Evolutionary conservation across 1,140 invertebrate genomes (phyloP), one percentile per base, ranked within the genome.

Genomic region (Maniola jurtina): DNA sequence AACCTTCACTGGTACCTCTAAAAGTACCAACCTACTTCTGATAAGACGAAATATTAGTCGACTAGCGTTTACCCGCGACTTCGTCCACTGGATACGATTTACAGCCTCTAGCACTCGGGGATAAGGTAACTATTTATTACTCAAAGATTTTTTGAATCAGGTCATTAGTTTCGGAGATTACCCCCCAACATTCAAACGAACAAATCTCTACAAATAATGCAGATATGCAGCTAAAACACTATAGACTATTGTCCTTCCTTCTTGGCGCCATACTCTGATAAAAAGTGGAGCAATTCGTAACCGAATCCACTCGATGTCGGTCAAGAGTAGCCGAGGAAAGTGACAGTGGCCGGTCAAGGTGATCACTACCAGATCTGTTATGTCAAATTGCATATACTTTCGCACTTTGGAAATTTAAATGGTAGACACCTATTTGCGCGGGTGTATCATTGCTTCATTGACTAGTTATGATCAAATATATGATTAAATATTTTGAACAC

Each of bases 311-410:
- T 55, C 52, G 58, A 68, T 50, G 34, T 57, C 66, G 66, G 66
- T 68, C 66, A 68, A 68, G 66, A 62, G 55, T 68, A 66, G 59
- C 40, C 10, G 60, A 69, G 60, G 66, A 72, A 72, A 68, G 70
- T 72, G 70, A 68, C 62, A 68, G 70, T 61, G n/a, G 35, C 61
- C 54, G 70, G 70, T 72, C 70, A 72, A 72, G 70, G 70, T 63
- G 36, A 57, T 11, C 35, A 40, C 34, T 40, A 38, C 55, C 35
- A 16, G 33, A 34, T 55, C 54, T 57, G 35, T 38, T 57, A 57
- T 40, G 55, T 57, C 55, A 57, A 57, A 57, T 57, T 57, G 55
- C 14, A 40, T 57, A 55, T 57, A 55, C 61, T 35, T 55, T 45
- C 61, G 61, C 50, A 63, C 52, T 55, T 55, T 55, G 16, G 52